Conservation (phyloP, 1,140 invertebrate species). For the Drosophila ananassae region DNA sequence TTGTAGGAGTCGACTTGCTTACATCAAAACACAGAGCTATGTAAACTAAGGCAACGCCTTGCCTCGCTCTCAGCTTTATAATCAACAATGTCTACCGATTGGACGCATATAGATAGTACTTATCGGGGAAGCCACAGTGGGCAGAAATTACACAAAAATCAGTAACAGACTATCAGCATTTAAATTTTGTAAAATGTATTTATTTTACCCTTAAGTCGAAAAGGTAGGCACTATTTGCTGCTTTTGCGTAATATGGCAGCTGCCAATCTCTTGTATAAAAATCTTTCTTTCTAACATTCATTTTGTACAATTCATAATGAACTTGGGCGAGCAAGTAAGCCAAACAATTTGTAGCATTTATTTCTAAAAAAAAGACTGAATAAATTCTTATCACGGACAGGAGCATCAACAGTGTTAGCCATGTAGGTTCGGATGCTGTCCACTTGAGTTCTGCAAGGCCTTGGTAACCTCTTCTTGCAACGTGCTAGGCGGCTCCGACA, state of each 20-base stretch:
- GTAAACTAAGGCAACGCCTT: neutral
- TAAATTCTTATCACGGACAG: constrained; percentile 75
- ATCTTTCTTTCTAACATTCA: constrained; percentile 35
- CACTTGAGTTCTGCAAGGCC: constrained; percentile 71
- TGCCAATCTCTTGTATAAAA: constrained; percentile 47
- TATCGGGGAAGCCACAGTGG: neutral
- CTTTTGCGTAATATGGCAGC: constrained; percentile 36
- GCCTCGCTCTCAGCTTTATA: neutral
- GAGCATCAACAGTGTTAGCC: constrained; percentile 61
- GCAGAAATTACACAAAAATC: neutral
- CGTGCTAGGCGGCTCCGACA: constrained; percentile 92
- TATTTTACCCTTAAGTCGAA: constrained; percentile 72
- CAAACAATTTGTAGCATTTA: constrained; percentile 46
- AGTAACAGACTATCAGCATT: neutral
- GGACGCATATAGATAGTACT: neutral
- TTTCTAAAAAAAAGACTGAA: constrained; percentile 42
- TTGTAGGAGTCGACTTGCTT: neutral
- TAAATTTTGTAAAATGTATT: constrained; percentile 76
- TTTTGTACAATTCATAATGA: constrained; percentile 63
- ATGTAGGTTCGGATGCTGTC: constrained; percentile 81
- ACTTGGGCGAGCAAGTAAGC: constrained; percentile 13
- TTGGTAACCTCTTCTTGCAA: constrained; percentile 92
- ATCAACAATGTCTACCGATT: neutral
- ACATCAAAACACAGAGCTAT: neutral
- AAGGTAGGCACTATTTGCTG: constrained; percentile 72